These are phyloP conservation scores for Ophioderma brevispina DNA, from an alignment of 35 echinoderm and acorn worm species.

Conservation along the genomic window DNA sequence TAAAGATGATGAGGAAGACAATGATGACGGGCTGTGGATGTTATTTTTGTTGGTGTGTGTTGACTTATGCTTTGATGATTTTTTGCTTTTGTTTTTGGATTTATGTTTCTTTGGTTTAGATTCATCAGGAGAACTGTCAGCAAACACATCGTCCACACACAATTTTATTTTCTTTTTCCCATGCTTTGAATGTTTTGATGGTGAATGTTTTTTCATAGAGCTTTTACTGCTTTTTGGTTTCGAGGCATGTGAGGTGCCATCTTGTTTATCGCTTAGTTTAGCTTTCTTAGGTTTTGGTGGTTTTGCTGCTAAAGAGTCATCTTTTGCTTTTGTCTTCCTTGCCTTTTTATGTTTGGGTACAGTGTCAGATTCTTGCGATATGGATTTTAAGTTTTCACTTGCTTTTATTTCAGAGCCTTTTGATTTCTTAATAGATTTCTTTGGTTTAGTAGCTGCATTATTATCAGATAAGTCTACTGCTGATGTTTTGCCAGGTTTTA, in stretches of 20 bases:
- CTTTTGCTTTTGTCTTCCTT: slow-evolving; percentile 52
- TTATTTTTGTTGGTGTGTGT: neutral
- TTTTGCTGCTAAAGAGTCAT: neutral
- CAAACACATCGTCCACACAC: neutral
- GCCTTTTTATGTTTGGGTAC: slow-evolving; percentile 20
- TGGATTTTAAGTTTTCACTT: neutral
- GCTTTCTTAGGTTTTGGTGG: slow-evolving; percentile 57
- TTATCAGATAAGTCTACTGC: neutral
- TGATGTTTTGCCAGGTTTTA: neutral
- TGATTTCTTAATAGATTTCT: slow-evolving; percentile 10
- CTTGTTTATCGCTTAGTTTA: neutral
- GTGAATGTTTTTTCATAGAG: slow-evolving; percentile 37
- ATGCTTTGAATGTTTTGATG: neutral
- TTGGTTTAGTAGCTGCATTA: neutral
- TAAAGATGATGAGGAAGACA: neutral
- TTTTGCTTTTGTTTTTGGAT: slow-evolving; percentile 33
- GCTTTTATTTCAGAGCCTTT: neutral
- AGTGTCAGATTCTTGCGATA: neutral
- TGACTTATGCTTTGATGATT: slow-evolving; percentile 3
- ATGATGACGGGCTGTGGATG: neutral
- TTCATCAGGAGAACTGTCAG: neutral
- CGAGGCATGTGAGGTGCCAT: neutral
- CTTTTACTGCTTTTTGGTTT: slow-evolving; percentile 29
- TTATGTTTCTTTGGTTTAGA: slow-evolving; percentile 33
- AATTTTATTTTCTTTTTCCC: slow-evolving; percentile 1